A percentile compares a stretch with the other conserved stretches of the same genome.
These are phyloP conservation scores for Halcyon chelicuti DNA, from an alignment of 2,797 vertebrate species.

Conservation along the genomic window DNA sequence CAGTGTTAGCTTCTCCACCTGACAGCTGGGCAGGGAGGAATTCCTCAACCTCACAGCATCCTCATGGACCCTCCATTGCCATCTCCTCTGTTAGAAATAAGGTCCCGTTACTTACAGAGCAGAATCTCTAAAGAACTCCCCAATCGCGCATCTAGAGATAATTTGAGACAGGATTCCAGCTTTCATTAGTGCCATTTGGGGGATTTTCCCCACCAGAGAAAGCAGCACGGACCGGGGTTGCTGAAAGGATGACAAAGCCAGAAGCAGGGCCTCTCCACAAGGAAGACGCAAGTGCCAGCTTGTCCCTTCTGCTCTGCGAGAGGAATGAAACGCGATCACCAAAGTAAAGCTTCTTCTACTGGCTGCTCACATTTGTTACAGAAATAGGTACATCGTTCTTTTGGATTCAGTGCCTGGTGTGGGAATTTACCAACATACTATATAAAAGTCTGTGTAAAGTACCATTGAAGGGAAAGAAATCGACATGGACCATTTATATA, in stretches of 20 bases:
- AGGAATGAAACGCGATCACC: slow-evolving; percentile 21
- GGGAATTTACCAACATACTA: slow-evolving; percentile 19
- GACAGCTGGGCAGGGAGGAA: background rate
- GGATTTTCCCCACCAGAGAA: background rate
- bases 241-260: background rate
- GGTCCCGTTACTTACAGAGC: background rate
- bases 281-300: background rate
- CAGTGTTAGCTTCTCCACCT: background rate
- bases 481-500: slow-evolving; percentile 58
- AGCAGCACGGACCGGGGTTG: background rate
- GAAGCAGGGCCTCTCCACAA: background rate
- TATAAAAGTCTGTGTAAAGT: slow-evolving; percentile 53
- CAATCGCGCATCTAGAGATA: background rate
- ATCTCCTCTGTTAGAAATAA: background rate
- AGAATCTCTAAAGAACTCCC: background rate
- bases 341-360: slow-evolving; percentile 31
- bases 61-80: background rate
- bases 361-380: background rate
- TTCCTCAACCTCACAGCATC: background rate
- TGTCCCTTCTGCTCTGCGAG: background rate
- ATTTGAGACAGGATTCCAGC: background rate
- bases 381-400: background rate
- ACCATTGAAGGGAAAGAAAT: slow-evolving; percentile 63
- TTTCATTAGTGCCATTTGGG: background rate
- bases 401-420: slow-evolving; percentile 31